These are phyloP conservation scores for Varanus komodoensis DNA, from an alignment of 2,113 vertebrate genomes.

Conservation along the genomic window DNA sequence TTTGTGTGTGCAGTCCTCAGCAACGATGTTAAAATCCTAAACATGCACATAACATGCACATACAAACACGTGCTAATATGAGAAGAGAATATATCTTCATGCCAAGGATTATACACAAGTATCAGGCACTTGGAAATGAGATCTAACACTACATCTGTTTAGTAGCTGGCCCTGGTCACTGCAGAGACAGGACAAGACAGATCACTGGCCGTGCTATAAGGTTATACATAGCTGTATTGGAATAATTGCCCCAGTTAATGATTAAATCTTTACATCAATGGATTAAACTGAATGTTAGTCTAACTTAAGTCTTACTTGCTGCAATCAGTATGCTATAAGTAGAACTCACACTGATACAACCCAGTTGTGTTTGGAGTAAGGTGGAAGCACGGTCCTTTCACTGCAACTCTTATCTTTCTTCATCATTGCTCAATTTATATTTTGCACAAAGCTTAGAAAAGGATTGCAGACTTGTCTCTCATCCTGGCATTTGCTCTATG, in stretches of 20 bases:
- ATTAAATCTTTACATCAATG: not conserved
- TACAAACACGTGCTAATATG: not conserved
- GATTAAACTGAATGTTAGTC: too few relatives aligned
- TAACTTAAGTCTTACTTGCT: too few relatives aligned
- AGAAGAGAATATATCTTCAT: not conserved
- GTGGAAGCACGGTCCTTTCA: accelerated
- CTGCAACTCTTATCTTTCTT: not conserved
- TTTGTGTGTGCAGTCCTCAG: not conserved
- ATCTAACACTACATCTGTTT: not conserved
- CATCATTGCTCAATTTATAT: not conserved
- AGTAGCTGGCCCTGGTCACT: not conserved
- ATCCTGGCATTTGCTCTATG: not conserved
- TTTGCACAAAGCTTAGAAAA: not conserved
- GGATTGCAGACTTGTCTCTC: not conserved
- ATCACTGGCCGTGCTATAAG: not conserved
- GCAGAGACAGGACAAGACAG: not conserved
- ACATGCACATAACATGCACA: not conserved
- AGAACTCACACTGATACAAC: too few relatives aligned
- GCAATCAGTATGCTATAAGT: too few relatives aligned
- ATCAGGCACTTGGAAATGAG: not conserved
- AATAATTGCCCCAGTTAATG: not conserved
- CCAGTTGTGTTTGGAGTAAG: not conserved
- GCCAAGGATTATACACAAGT: not conserved
- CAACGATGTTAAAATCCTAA: not conserved
- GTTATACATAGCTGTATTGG: not conserved